Evolutionary conservation across 1,140 invertebrate species (phyloP), one percentile per base, ranked within the genome.

Genomic region (Apis dorsata): DNA sequence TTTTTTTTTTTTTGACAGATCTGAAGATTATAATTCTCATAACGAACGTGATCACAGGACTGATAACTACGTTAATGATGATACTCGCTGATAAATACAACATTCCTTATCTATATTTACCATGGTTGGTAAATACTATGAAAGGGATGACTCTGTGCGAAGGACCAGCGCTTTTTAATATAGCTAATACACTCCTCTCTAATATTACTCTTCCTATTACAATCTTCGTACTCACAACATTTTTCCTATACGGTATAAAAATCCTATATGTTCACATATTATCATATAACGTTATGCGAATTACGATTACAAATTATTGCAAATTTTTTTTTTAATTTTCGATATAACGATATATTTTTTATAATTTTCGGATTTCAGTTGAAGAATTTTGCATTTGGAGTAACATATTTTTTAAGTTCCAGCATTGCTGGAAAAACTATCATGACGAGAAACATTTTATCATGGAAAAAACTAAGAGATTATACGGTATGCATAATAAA

Each of bases 61-160:
- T 92, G n/a, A 81, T 91, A 78, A 85, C 88, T 34, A 91, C 90
- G n/a, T 59, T 84, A 34, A 87, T 92, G 86, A 70, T 91, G 74
- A 80, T 79, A 15, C 34, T 89, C 2, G 91, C 83, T 12, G 86
- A 91, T 77, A 84, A 81, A 65, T 87, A 89, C 28, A 62, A 60
- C 19, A 85, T 89, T 15, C 90, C 91, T 17, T 91, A 91, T 83
- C 76, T 92, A 12, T 91, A 92, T 73, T 59, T 91, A 21, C 91
- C 91, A 11, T 92, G 91, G 91, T 63, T 92, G 13, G 62, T 91
- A 28, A 88, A 90, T 57, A 92, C 91, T 21, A 76, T 91, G 13
- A 76, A 78, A 75, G 91, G 89, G 69, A 90, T 91, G 68, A 70
- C 34, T 13, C 51, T 91, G 24, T 82, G 75, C 44, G 90, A 92